These are phyloP conservation scores for Herminia tarsipennalis DNA, from an alignment of 2,888 invertebrate genomes.

Conservation along the genomic window DNA sequence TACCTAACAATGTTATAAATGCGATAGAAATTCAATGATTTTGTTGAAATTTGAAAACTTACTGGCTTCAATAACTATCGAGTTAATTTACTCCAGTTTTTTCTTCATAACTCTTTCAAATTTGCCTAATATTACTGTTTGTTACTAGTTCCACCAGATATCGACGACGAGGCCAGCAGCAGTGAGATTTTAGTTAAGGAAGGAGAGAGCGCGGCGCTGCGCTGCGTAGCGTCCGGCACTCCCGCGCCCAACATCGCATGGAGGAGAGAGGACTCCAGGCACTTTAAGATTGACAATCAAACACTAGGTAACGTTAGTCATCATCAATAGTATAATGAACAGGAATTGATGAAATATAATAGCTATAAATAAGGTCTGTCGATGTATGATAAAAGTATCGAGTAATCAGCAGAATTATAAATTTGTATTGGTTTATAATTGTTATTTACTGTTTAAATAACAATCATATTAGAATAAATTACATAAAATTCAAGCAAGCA, in stretches of 20 bases:
- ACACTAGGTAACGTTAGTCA: constrained; percentile 76
- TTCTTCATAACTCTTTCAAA: too few species aligned
- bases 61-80: too few species aligned
- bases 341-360: too few species aligned
- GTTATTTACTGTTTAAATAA: constrained; percentile 42
- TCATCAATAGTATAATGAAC: too few species aligned
- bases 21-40: not conserved
- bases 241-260: constrained; percentile 92
- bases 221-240: constrained; percentile 92
- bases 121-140: too few species aligned
- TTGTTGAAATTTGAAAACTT: not conserved
- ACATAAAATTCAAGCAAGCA: constrained; percentile 45
- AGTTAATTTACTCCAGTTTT: too few species aligned
- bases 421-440: too few species aligned
- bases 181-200: constrained; percentile 92
- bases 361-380: too few species aligned
- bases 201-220: constrained; percentile 90
- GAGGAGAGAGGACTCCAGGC: constrained; percentile 90
- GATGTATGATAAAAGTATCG: too few species aligned
- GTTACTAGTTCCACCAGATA: constrained; percentile 90
- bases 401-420: too few species aligned
- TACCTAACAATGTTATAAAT: not conserved
- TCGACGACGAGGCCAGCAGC: constrained; percentile 90
- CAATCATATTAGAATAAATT: constrained; percentile 48
- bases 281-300: constrained; percentile 81